A percentile compares a stretch with the other conserved stretches of the same genome.
Conservation (phyloP, 2,113 vertebrate genomes). For the Sclerurus mexicanus region DNA sequence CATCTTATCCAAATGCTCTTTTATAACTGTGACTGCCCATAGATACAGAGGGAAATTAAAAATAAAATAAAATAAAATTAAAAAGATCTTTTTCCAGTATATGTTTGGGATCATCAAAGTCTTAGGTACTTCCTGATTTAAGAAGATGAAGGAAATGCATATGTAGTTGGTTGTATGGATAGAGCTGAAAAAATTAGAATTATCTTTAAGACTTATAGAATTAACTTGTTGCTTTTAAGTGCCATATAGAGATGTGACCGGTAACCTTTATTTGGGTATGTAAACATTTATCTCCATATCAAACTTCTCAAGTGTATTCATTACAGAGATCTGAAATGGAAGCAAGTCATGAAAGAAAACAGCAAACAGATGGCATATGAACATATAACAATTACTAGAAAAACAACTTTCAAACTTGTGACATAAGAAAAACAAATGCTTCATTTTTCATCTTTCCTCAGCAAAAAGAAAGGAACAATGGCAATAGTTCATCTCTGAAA, state of each 20-base stretch:
- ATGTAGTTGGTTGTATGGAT: neutral
- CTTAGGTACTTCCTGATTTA: neutral
- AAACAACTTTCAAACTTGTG: constrained; percentile 2
- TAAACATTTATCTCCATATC: constrained; percentile 13
- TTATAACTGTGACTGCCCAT: neutral
- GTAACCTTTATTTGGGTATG: constrained; percentile 17
- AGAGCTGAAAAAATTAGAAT: neutral
- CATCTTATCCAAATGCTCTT: neutral
- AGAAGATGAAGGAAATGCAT: neutral
- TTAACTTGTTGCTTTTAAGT: neutral
- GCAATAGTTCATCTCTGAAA: neutral
- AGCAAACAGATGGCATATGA: constrained; percentile 57
- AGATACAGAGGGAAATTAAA: neutral
- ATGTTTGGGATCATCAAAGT: neutral
- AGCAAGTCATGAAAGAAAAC: constrained; percentile 29
- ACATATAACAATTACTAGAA: constrained; percentile 31
- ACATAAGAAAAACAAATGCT: constrained; percentile 35
- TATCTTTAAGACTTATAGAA: neutral
- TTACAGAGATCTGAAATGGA: constrained; percentile 24
- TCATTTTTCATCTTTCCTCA: neutral
- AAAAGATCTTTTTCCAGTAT: neutral
- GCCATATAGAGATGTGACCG: neutral
- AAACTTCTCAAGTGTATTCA: neutral
- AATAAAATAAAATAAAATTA: neutral
- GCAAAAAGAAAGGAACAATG: neutral